These are phyloP conservation scores for Epicampocera succincta DNA, from an alignment of 2,888 invertebrate species.

Conservation along the genomic window DNA sequence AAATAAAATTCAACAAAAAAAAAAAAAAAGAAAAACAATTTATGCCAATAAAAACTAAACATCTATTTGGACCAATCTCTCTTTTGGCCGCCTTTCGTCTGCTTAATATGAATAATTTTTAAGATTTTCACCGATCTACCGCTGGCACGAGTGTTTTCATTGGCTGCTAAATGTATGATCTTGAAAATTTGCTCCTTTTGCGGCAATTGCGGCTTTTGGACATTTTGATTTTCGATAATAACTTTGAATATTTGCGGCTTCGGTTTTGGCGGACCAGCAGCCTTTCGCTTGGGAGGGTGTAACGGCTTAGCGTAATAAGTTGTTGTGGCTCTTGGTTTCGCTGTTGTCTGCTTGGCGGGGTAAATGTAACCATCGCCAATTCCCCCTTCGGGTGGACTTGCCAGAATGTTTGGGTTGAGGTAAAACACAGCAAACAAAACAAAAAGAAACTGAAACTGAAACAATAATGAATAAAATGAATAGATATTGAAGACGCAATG, in stretches of 20 bases:
- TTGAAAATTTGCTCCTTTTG: constrained; percentile 72
- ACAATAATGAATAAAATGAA: background rate
- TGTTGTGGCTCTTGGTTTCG: constrained; percentile 39
- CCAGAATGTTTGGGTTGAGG: background rate
- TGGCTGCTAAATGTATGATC: constrained; percentile 66
- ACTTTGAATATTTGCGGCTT: constrained; percentile 49
- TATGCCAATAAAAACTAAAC: background rate
- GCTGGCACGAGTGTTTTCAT: constrained; percentile 9
- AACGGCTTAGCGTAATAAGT: constrained; percentile 61
- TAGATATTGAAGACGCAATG: background rate
- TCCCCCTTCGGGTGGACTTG: constrained; percentile 53
- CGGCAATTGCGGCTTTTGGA: background rate
- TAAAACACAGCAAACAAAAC: constrained; percentile 12
- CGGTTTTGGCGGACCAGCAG: background rate
- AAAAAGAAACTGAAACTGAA: constrained; percentile 21
- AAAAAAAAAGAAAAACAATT: too few species aligned
- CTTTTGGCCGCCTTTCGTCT: constrained; percentile 14
- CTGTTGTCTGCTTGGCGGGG: constrained; percentile 27
- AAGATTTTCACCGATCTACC: constrained; percentile 52
- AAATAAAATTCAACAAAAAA: too few species aligned
- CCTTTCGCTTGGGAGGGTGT: constrained; percentile 28
- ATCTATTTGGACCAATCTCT: constrained; percentile 25
- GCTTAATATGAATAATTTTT: constrained; percentile 46
- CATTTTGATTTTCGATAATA: constrained; percentile 47
- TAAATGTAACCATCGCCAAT: constrained; percentile 69